These are phyloP conservation scores for Pseudopodoces humilis DNA, from an alignment of 2,113 vertebrate genomes.

Conservation along the genomic window DNA sequence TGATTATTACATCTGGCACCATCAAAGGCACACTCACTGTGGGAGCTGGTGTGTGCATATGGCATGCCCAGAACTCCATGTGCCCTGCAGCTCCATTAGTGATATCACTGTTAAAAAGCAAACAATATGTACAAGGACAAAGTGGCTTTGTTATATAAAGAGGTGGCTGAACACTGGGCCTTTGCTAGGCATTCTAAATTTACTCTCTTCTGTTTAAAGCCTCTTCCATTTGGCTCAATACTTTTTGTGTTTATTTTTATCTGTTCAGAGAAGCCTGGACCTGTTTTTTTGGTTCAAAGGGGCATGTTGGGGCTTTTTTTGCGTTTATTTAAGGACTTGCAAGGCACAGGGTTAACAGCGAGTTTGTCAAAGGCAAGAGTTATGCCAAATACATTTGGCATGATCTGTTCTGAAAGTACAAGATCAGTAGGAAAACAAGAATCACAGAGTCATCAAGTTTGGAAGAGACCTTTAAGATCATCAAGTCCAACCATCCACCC, in stretches of 20 bases:
- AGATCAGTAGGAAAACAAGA: not conserved
- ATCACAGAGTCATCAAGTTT: not conserved
- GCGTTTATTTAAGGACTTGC: not conserved
- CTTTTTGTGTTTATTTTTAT: not conserved
- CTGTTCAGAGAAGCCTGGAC: not conserved
- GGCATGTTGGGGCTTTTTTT: not conserved
- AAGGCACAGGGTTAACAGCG: not conserved
- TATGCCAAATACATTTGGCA: not conserved
- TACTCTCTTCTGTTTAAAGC: not conserved
- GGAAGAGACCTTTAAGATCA: not conserved
- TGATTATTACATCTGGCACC: not conserved
- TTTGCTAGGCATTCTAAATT: not conserved
- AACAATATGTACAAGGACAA: slow-evolving; percentile 27
- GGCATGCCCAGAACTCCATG: not conserved
- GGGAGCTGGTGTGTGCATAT: not conserved
- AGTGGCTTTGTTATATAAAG: slow-evolving; percentile 9
- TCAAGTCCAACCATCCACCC: not conserved
- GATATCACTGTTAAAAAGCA: not conserved
- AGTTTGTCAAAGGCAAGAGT: not conserved
- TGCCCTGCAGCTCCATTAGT: not conserved
- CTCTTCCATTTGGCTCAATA: not conserved
- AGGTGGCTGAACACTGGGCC: not conserved
- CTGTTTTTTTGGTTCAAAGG: not conserved
- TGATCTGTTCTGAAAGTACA: not conserved
- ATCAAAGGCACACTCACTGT: not conserved